Base-by-base conservation (phyloP, 2,888 invertebrate genomes). In the Odontomyia ornata region DNA sequence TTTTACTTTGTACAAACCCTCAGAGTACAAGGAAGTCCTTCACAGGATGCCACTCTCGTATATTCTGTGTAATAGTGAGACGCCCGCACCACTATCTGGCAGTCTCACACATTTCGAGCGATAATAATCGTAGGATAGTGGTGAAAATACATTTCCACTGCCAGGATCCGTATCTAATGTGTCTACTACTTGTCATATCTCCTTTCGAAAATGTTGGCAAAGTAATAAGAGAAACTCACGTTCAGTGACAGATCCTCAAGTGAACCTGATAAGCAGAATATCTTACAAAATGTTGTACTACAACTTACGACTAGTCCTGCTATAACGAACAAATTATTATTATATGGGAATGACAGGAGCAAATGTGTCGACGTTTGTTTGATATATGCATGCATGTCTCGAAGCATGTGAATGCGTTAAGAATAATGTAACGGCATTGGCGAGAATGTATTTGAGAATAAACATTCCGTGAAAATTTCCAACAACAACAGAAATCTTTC, bases 231-330 rank as follows among this genome's bases (percentile, higher is more conserved):
- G 64, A 64, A 64, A 64, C 13, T 64, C 30, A 30, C 64, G 64
- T 28, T 64, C 64, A 64, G 64, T 64, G 64, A 64, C 64, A 64
- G 30, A 27, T 64, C 64, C 18, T 64, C 28, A 64, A 64, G 64
- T 28, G 64, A 64, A 30, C 64, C n/a, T 64, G 64, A 64, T 64
- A 64, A 64, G 30, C 28, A 64, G 64, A 30, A 64, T 30, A 5
- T 30, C 30, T 64, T 64, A n/a, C 64, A 64, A 64, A 28, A 64
- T 64, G 60, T 60, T 56, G 52, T 4, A 4, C 18, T 52, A 18
- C 52, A 4, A 18, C 7, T 15, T 4, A 52, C 7, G 36, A 36
- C 36, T 9, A 36, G 52, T 15, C 7, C 15, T 52, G 52, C 18
- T 52, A 4, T 9, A 52, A 52, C 52, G 52, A 52, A 52, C 52